Conservation (phyloP, 2,113 vertebrate species). For the Proterorhinus semilunaris region DNA sequence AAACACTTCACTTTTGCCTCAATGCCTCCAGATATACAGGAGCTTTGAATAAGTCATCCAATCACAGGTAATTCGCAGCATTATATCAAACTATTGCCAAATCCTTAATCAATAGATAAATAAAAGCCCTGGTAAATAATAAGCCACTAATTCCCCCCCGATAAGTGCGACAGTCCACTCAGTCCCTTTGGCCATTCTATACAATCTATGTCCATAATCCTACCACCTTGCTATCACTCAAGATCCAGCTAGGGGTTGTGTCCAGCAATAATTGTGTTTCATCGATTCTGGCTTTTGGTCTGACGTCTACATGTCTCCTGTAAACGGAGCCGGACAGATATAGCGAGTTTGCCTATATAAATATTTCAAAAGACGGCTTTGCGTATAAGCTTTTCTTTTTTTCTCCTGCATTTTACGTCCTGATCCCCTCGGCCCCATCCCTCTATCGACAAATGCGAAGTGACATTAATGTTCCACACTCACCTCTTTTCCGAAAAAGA, state of each 20-base stretch:
- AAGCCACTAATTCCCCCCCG: constrained; percentile 35
- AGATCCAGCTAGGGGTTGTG: constrained; percentile 39
- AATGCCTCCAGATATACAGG: not conserved
- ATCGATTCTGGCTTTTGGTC: constrained; percentile 67
- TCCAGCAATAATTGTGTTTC: constrained; percentile 70
- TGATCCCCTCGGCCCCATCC: constrained; percentile 24
- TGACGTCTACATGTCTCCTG: constrained; percentile 56
- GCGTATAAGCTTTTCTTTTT: constrained; percentile 44
- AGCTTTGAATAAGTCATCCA: constrained; percentile 22
- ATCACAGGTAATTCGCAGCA: constrained; percentile 38
- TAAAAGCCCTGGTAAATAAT: constrained; percentile 46
- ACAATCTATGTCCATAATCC: constrained; percentile 57
- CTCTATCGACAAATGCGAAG: constrained; percentile 54
- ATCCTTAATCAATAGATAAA: constrained; percentile 54
- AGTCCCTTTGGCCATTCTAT: constrained; percentile 32
- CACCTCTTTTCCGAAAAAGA: constrained; percentile 29
- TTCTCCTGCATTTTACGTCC: constrained; percentile 37
- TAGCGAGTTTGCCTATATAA: constrained; percentile 66
- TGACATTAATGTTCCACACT: constrained; percentile 36
- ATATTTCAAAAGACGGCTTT: constrained; percentile 69
- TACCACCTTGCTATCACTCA: constrained; percentile 53
- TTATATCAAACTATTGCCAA: constrained; percentile 50
- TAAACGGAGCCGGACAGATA: constrained; percentile 65
- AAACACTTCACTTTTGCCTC: too few relatives aligned
- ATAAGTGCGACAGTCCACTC: constrained; percentile 38